phyloP scores from a whole-genome alignment of 2,888 invertebrate genomes.

The Halictus ligatus region DNA sequence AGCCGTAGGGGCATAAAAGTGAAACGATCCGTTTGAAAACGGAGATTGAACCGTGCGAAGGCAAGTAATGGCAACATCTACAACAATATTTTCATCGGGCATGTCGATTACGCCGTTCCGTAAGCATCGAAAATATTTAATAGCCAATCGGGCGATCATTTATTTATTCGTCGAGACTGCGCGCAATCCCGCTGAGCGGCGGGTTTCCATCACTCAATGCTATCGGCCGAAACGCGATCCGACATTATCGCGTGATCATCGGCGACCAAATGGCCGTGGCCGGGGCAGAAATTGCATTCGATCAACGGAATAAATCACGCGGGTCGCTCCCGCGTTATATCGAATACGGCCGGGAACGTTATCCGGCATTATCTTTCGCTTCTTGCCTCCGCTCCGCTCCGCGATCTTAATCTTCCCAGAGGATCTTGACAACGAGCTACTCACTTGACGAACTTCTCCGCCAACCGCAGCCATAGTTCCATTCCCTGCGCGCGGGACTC shows the following conservation, averaged over 20 bases:
- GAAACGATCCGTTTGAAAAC: neutral
- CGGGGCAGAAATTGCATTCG: slow-evolving; percentile 4
- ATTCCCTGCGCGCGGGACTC: slow-evolving; percentile 6
- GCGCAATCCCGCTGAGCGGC: slow-evolving; percentile 2
- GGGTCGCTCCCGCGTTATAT: slow-evolving; percentile 6
- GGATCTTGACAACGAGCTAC: slow-evolving; percentile 51
- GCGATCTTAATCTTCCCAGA: slow-evolving; percentile 48
- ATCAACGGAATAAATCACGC: slow-evolving; percentile 16
- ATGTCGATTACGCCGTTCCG: neutral
- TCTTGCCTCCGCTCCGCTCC: slow-evolving; percentile 8
- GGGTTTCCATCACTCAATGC: slow-evolving; percentile 8
- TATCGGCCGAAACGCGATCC: slow-evolving; percentile 8
- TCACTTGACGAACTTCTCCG: slow-evolving; percentile 56
- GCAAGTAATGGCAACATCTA: neutral
- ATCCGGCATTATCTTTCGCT: slow-evolving; percentile 1
- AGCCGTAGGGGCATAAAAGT: neutral
- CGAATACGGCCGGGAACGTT: neutral
- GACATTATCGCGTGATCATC: slow-evolving; percentile 15
- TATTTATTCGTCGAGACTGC: neutral
- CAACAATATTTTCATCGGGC: neutral
- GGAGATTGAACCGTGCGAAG: neutral
- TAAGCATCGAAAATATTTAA: neutral
- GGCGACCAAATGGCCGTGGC: neutral
- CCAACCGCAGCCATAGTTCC: slow-evolving; percentile 47
- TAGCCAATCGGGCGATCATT: neutral